A percentile compares a stretch with the other conserved stretches of the same genome.
phyloP scores from a whole-genome alignment of 1,140 invertebrate species.

The Brachionus rubens region DNA sequence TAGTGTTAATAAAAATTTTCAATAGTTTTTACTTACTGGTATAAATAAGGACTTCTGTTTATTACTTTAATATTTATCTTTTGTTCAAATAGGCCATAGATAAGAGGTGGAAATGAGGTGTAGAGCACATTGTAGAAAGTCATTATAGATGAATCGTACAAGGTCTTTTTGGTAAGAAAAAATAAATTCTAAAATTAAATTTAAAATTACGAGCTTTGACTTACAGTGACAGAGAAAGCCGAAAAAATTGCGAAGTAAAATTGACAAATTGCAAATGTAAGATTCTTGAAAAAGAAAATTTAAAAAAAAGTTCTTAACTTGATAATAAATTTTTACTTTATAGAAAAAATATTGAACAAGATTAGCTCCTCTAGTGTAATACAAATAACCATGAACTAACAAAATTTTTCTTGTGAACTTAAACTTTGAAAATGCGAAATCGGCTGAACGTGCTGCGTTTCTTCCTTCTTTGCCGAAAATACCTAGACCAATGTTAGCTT shows the following conservation, averaged over 20 bases:
- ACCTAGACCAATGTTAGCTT: constrained; percentile 84
- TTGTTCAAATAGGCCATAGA: constrained; percentile 43
- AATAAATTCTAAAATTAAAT: constrained; percentile 53
- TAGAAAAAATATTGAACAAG: constrained; percentile 96
- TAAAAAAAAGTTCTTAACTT: constrained; percentile 98
- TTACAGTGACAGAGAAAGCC: constrained; percentile 39
- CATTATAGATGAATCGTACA: constrained; percentile 97
- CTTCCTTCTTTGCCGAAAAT: constrained; percentile 90
- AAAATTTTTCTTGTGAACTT: constrained; percentile 78
- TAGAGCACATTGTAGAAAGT: constrained; percentile 86
- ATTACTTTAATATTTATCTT: neutral
- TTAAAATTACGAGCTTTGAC: neutral
- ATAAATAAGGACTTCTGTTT: constrained; percentile 20
- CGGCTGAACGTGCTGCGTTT: constrained; percentile 94
- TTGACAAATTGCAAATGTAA: constrained; percentile 46
- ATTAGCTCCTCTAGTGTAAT: constrained; percentile 82
- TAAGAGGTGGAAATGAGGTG: constrained; percentile 21
- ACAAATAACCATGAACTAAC: constrained; percentile 92
- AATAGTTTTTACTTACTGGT: constrained; percentile 26
- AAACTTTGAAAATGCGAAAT: constrained; percentile 88
- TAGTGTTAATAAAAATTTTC: neutral
- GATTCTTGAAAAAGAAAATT: constrained; percentile 83
- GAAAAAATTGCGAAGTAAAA: constrained; percentile 34
- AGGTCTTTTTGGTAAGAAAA: constrained; percentile 73
- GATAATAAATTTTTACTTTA: constrained; percentile 95